Evolutionary conservation across 2,888 invertebrate species (phyloP).

Genomic region (Yponomeuta sedellus): DNA sequence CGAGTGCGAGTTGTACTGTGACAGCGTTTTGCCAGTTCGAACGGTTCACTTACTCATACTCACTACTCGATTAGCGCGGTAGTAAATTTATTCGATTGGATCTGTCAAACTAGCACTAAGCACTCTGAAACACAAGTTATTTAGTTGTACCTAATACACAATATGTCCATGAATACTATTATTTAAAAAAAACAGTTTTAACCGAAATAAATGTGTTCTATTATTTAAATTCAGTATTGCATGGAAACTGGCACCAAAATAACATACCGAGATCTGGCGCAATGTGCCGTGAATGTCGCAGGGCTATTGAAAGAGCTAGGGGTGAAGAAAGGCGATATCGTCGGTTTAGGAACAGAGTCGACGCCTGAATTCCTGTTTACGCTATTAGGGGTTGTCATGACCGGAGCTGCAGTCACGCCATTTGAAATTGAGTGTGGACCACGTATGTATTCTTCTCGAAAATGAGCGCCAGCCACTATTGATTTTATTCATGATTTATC

Average conservation of each 20-base stretch:
- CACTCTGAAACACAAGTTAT: too few relatives aligned
- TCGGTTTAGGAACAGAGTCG: conserved; percentile 78
- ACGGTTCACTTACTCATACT: too few relatives aligned
- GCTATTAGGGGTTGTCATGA: conserved; percentile 69
- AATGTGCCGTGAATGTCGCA: conserved; percentile 71
- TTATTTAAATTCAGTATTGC: too few relatives aligned
- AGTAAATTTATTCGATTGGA: too few relatives aligned
- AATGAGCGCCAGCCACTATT: background rate
- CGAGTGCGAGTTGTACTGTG: too few relatives aligned
- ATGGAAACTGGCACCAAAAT: conserved; percentile 63
- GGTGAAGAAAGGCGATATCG: conserved; percentile 65
- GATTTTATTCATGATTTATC: background rate
- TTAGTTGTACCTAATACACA: too few relatives aligned
- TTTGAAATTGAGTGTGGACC: conserved; percentile 30
- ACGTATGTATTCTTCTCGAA: background rate
- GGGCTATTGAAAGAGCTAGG: conserved; percentile 65
- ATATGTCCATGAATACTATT: too few relatives aligned
- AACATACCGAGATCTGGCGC: conserved; percentile 69
- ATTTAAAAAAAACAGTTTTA: too few relatives aligned
- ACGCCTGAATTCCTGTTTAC: conserved; percentile 71
- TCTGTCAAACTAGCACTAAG: too few relatives aligned
- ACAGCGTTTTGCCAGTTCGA: too few relatives aligned
- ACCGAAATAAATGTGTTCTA: too few relatives aligned
- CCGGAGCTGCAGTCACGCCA: conserved; percentile 49
- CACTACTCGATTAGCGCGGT: too few relatives aligned